These are phyloP conservation scores for Agrypnia vestita DNA, from an alignment of 1,140 invertebrate species.

Conservation along the genomic window DNA sequence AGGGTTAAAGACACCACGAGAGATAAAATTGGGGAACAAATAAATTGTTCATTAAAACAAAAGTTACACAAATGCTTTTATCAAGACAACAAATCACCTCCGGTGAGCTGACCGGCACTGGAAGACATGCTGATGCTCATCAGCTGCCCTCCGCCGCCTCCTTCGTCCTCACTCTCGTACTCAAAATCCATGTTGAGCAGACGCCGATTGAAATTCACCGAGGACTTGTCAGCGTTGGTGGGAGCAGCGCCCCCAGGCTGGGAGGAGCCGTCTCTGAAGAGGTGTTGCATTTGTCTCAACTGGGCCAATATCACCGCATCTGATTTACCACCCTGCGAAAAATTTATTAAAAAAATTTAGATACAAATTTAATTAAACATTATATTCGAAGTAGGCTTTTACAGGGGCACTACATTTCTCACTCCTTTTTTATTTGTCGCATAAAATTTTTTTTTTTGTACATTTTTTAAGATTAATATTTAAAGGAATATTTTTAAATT, in stretches of 20 bases:
- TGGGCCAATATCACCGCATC: constrained; percentile 33
- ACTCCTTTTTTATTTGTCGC: too few species aligned
- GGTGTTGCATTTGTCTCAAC: constrained; percentile 45
- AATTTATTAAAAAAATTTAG: too few species aligned
- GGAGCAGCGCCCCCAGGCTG: background rate
- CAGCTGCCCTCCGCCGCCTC: constrained; percentile 28
- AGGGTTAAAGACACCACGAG: too few species aligned
- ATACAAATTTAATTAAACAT: too few species aligned
- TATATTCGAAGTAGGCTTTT: too few species aligned
- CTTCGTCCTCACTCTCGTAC: constrained; percentile 71
- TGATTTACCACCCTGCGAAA: constrained; percentile 28
- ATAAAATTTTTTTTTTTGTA: too few species aligned
- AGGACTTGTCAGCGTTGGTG: constrained; percentile 14
- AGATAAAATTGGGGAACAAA: too few species aligned
- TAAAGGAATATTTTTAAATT: too few species aligned
- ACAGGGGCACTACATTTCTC: too few species aligned
- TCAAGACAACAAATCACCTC: background rate
- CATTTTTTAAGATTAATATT: too few species aligned
- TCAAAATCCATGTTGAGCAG: constrained; percentile 70
- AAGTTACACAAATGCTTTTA: background rate
- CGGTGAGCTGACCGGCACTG: constrained; percentile 12
- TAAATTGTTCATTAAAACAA: background rate
- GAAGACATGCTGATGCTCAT: constrained; percentile 36
- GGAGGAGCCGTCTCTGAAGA: constrained; percentile 41
- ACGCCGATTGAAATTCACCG: constrained; percentile 66